Percentiles rank a stretch among this genome's conserved stretches.
Evolutionary conservation across 2,888 invertebrate genomes (phyloP).

Genomic region (Drosophila diplacantha): DNA sequence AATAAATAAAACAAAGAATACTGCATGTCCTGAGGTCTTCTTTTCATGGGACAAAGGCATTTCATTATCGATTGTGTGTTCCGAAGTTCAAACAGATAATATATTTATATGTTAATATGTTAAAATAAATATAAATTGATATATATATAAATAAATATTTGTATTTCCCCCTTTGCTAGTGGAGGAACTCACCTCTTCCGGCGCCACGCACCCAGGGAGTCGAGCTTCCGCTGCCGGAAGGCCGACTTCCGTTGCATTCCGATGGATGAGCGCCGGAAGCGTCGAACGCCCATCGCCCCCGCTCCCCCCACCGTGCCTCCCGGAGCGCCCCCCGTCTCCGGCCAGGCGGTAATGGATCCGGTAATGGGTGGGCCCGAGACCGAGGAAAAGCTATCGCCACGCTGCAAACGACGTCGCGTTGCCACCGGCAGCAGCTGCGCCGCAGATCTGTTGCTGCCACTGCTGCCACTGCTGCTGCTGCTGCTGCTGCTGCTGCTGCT

Average conservation of each 20-base stretch:
- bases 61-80: neutral
- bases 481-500: slow-evolving; percentile 6
- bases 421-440: slow-evolving; percentile 20
- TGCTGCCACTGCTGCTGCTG: slow-evolving; percentile 39
- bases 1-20: neutral
- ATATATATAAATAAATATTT: neutral
- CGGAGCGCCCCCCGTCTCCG: slow-evolving; percentile 26
- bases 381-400: slow-evolving; percentile 24
- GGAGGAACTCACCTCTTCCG: slow-evolving; percentile 74
- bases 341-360: slow-evolving; percentile 20
- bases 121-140: no score
- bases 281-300: slow-evolving; percentile 42
- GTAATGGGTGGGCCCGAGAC: slow-evolving; percentile 8
- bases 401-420: slow-evolving; percentile 18
- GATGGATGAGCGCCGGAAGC: slow-evolving; percentile 73
- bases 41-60: neutral
- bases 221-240: slow-evolving; percentile 76
- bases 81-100: neutral
- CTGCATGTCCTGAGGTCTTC: neutral
- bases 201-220: slow-evolving; percentile 73
- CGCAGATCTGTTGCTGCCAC: slow-evolving; percentile 35
- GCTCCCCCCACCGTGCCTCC: slow-evolving; percentile 12
- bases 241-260: slow-evolving; percentile 75
- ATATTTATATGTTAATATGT: neutral
- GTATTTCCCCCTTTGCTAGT: neutral